Conservation (phyloP, 1,140 invertebrate species). For the Muscidifurax raptorellus region DNA sequence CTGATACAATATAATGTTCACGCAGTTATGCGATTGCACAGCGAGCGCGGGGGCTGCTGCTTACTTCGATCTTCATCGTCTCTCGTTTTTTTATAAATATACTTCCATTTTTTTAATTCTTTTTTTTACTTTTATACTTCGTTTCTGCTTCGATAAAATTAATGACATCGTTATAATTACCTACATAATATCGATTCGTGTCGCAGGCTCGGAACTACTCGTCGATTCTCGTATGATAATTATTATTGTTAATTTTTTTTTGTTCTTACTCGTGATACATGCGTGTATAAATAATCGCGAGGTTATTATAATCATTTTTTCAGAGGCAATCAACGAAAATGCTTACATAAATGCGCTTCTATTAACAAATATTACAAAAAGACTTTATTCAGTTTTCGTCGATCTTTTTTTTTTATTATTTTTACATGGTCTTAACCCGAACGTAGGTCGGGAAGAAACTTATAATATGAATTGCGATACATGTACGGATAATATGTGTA, state of each 20-base stretch:
- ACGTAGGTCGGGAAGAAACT: not conserved
- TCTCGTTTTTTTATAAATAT: slow-evolving; percentile 32
- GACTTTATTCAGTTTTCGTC: slow-evolving; percentile 43
- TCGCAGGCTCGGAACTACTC: slow-evolving; percentile 20
- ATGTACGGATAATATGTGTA: no score
- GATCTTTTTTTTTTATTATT: not conserved
- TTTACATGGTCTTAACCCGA: not conserved
- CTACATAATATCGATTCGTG: slow-evolving; percentile 6
- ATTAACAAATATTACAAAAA: slow-evolving; percentile 65
- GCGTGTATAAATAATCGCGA: slow-evolving; percentile 48
- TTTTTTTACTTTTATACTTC: not conserved
- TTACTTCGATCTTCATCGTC: not conserved
- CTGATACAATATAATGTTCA: not conserved
- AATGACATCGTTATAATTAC: slow-evolving; percentile 18
- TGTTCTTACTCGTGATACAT: not conserved
- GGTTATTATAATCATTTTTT: slow-evolving; percentile 50
- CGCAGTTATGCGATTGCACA: not conserved
- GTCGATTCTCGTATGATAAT: slow-evolving; percentile 9
- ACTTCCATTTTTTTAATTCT: not conserved
- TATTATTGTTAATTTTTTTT: not conserved
- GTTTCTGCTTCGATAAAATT: slow-evolving; percentile 24
- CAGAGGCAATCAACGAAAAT: slow-evolving; percentile 63
- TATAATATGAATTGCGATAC: no score
- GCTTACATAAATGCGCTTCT: slow-evolving; percentile 64
- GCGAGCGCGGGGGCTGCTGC: not conserved